phyloP scores from a whole-genome alignment of 2,888 invertebrate genomes.

The Syritta pipiens region DNA sequence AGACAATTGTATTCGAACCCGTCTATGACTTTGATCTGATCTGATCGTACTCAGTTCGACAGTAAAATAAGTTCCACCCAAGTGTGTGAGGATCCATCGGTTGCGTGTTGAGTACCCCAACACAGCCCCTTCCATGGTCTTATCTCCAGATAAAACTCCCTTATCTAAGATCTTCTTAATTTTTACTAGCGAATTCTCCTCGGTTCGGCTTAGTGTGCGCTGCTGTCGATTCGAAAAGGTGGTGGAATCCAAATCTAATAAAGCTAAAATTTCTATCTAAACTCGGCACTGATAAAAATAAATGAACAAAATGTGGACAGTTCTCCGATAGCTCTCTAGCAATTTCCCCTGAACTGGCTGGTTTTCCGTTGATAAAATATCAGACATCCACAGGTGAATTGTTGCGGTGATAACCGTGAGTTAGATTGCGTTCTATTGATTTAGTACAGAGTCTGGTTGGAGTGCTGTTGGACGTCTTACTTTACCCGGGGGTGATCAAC shows the following conservation, averaged over 20 bases:
- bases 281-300: not conserved
- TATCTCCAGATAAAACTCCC: conserved; percentile 40
- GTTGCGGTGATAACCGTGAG: conserved; percentile 2
- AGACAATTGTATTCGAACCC: no score
- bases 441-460: conserved; percentile 13
- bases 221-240: not conserved
- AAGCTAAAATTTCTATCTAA: not conserved
- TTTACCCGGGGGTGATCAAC: no score
- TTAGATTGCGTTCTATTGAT: conserved; percentile 8
- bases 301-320: not conserved
- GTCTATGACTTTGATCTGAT: no score
- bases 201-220: not conserved
- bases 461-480: conserved; percentile 17
- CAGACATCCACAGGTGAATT: conserved; percentile 5
- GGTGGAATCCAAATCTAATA: not conserved
- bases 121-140: no score
- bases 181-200: conserved; percentile 27
- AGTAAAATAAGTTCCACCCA: no score
- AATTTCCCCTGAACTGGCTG: conserved; percentile 4
- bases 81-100: no score
- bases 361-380: conserved; percentile 21
- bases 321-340: not conserved
- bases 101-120: not conserved
- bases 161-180: conserved; percentile 29
- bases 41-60: no score